Evolutionary conservation across 2,888 invertebrate species (phyloP).

Genomic region (Amiota mariae): DNA sequence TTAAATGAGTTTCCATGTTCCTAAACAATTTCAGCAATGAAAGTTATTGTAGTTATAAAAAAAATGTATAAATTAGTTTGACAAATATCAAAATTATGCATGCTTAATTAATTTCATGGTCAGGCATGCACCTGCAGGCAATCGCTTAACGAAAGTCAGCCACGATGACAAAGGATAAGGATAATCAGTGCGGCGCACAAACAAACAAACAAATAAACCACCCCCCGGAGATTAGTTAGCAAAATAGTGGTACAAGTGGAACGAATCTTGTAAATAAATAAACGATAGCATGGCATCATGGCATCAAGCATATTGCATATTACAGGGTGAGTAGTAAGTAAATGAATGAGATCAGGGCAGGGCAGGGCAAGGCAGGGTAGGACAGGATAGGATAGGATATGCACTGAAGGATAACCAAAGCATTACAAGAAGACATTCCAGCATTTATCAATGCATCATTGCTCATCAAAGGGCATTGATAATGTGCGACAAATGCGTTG

Average conservation of each 20-base stretch:
- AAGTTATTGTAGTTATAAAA: too few relatives aligned
- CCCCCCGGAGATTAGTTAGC: slow-evolving; percentile 67
- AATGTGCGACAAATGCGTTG: slow-evolving; percentile 51
- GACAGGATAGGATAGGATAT: too few relatives aligned
- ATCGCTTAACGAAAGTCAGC: slow-evolving; percentile 11
- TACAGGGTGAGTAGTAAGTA: not conserved
- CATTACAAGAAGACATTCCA: too few relatives aligned
- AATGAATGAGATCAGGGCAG: too few relatives aligned
- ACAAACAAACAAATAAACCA: slow-evolving; percentile 67
- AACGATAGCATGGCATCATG: slow-evolving; percentile 20
- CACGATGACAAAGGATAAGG: not conserved
- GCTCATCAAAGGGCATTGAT: slow-evolving; percentile 35
- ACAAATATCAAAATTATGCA: slow-evolving; percentile 13
- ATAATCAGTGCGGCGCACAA: slow-evolving; percentile 13
- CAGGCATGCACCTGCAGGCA: slow-evolving; percentile 29
- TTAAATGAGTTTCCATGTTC: too few relatives aligned
- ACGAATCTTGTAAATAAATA: slow-evolving; percentile 63
- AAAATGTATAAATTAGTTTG: not conserved
- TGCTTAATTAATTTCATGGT: slow-evolving; percentile 31
- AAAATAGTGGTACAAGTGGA: slow-evolving; percentile 59
- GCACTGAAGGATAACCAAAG: too few relatives aligned
- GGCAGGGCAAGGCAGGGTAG: too few relatives aligned
- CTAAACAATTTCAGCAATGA: too few relatives aligned
- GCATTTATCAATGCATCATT: not conserved
- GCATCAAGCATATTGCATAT: slow-evolving; percentile 26